These are phyloP conservation scores for Peromyscus nudipes DNA, from an alignment of 2,797 vertebrate genomes.

Conservation along the genomic window DNA sequence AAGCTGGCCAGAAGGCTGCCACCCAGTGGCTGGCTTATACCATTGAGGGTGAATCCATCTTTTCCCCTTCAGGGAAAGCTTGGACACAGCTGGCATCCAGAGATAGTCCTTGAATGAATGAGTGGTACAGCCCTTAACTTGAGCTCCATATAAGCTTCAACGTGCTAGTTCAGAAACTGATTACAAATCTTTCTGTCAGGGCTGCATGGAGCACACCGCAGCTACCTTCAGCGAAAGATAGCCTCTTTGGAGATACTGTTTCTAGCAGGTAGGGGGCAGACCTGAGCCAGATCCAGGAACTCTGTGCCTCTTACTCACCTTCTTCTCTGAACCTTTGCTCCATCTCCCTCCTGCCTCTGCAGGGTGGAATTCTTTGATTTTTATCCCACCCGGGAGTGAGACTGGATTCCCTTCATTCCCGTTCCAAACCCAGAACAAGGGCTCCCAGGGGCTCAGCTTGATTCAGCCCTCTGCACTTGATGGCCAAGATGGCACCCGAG, in stretches of 20 bases:
- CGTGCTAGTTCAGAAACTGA: constrained; percentile 6
- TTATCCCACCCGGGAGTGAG: not conserved
- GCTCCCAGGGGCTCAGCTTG: not conserved
- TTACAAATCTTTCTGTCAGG: not conserved
- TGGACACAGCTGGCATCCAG: not conserved
- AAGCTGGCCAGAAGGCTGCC: not conserved
- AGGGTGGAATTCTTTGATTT: not conserved
- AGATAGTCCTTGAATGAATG: not conserved
- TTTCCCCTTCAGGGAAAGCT: not conserved
- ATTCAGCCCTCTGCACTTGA: not conserved
- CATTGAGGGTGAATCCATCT: not conserved
- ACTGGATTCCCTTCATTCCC: not conserved
- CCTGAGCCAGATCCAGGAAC: not conserved
- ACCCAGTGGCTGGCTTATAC: not conserved
- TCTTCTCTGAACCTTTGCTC: not conserved
- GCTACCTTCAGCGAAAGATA: not conserved
- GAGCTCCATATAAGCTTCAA: not conserved
- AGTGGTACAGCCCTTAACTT: not conserved
- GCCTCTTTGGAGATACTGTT: not conserved
- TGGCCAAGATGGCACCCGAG: not conserved
- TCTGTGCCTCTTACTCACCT: not conserved
- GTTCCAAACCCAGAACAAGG: not conserved
- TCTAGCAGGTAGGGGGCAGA: not conserved
- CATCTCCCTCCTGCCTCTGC: not conserved
- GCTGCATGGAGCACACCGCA: not conserved